These are phyloP conservation scores for Anser brachyrhynchus DNA, from an alignment of 2,113 vertebrate species.

Conservation along the genomic window DNA sequence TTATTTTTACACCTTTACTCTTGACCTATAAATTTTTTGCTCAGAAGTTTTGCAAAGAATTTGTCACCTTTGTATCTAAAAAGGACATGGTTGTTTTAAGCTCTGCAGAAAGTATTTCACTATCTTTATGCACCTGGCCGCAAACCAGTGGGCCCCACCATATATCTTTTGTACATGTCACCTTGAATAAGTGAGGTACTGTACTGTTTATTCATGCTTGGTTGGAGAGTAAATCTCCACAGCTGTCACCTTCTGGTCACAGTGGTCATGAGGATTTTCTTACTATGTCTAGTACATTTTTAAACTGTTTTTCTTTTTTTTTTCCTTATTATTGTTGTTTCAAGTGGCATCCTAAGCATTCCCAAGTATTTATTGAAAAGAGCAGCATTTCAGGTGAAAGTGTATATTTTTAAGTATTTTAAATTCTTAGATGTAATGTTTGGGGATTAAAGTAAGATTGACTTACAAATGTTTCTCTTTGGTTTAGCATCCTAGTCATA, in stretches of 20 bases:
- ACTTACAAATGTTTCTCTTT: neutral
- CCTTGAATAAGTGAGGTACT: slow-evolving; percentile 16
- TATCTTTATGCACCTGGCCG: neutral
- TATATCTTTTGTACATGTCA: neutral
- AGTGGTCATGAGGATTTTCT: neutral
- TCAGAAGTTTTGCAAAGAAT: neutral
- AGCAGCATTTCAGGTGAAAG: neutral
- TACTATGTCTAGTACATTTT: neutral
- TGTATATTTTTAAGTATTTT: neutral
- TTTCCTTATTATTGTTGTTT: neutral
- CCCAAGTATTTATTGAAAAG: neutral
- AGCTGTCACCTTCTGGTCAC: neutral
- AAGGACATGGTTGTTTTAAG: neutral
- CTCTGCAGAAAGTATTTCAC: neutral
- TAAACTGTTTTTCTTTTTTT: neutral
- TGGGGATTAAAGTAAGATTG: neutral
- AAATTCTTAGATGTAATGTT: neutral
- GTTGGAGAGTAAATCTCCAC: neutral
- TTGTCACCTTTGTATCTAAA: neutral
- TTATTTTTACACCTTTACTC: neutral
- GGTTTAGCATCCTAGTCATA: neutral
- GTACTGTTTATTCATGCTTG: neutral
- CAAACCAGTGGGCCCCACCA: neutral
- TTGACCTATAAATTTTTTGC: neutral
- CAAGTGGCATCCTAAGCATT: neutral